Evolutionary conservation across 2,797 vertebrate genomes (phyloP).

Genomic region (Sebastolobus alascanus): DNA sequence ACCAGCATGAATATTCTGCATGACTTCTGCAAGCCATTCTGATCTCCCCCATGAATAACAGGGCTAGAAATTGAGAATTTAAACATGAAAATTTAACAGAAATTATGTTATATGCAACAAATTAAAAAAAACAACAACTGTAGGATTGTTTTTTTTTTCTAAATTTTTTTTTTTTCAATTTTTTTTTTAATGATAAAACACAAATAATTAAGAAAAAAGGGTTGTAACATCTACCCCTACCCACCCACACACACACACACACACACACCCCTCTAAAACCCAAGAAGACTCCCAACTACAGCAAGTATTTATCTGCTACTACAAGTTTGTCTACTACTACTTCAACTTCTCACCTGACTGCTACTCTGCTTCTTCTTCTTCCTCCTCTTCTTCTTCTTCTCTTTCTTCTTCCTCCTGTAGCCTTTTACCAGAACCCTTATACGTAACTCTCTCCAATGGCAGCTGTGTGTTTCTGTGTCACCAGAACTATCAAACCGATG

Average conservation of each 20-base stretch:
- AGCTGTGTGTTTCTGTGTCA: constrained; percentile 62
- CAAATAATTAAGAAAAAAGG: constrained; percentile 59
- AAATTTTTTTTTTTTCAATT: constrained; percentile 58
- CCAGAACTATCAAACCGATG: constrained; percentile 38
- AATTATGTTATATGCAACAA: constrained; percentile 80
- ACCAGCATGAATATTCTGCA: constrained; percentile 90
- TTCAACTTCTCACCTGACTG: constrained; percentile 54
- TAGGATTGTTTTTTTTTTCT: neutral
- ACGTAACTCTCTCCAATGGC: constrained; percentile 61
- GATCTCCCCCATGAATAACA: constrained; percentile 73
- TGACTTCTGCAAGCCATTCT: constrained; percentile 85
- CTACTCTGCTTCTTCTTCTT: constrained; percentile 38
- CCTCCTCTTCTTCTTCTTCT: constrained; percentile 27
- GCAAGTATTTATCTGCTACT: constrained; percentile 63
- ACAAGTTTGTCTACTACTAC: constrained; percentile 51
- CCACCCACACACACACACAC: neutral
- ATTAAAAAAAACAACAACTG: constrained; percentile 44
- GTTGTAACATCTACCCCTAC: constrained; percentile 65
- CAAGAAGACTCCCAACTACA: constrained; percentile 49
- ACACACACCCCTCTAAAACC: constrained; percentile 19
- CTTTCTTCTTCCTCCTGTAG: constrained; percentile 49
- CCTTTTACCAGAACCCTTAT: constrained; percentile 41
- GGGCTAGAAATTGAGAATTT: constrained; percentile 78
- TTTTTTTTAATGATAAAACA: constrained; percentile 71
- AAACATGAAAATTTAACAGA: constrained; percentile 67